These are phyloP conservation scores for Coendou prehensilis DNA, from an alignment of 2,797 vertebrate genomes.

Conservation along the genomic window DNA sequence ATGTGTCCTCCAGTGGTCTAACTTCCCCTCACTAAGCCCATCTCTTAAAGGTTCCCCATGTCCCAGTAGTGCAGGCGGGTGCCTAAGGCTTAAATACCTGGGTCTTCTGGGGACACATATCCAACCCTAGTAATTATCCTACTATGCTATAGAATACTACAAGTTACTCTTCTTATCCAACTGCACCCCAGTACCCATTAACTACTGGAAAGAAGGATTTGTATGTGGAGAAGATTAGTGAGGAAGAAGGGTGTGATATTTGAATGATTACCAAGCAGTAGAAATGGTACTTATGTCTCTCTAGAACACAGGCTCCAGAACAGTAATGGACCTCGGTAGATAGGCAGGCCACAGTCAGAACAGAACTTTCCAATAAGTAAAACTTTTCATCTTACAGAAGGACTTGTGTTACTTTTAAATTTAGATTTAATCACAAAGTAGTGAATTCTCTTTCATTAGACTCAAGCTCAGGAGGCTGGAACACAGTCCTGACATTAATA, in stretches of 20 bases:
- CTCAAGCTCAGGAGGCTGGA: neutral
- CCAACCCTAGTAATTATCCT: too few species aligned
- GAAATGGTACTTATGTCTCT: neutral
- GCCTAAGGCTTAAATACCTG: neutral
- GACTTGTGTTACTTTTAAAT: neutral
- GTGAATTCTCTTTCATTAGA: neutral
- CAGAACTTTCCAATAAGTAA: neutral
- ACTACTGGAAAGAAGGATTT: neutral
- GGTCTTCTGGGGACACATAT: neutral
- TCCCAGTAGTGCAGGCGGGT: neutral
- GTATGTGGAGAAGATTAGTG: neutral
- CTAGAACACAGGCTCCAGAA: neutral
- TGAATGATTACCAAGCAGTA: neutral
- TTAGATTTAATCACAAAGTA: conserved; percentile 1
- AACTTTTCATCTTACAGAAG: neutral
- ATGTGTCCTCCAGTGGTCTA: neutral
- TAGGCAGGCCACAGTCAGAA: neutral
- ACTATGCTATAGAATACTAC: neutral
- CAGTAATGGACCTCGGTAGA: neutral
- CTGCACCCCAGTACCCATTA: neutral
- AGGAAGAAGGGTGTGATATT: neutral
- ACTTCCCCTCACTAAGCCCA: neutral
- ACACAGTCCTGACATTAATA: neutral
- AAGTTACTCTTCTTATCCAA: neutral
- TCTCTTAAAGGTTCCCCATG: neutral